These are phyloP conservation scores for Schizothorax lantsangensis DNA, from an alignment of 2,797 vertebrate species.

Conservation along the genomic window DNA sequence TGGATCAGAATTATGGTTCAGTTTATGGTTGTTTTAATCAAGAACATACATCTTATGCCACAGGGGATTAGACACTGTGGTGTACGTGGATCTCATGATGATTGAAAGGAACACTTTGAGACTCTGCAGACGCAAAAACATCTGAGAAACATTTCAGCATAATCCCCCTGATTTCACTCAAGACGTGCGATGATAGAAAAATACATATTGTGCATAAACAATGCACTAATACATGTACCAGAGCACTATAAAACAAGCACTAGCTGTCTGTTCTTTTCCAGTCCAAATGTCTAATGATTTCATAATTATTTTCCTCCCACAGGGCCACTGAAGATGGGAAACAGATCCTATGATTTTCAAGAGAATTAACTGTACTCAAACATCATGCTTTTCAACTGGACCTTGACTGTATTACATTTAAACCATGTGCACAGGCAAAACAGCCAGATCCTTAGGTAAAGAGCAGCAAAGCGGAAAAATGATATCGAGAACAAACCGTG, in stretches of 20 bases:
- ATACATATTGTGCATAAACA: background rate
- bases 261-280: background rate
- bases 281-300: conserved; percentile 22
- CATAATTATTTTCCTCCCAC: conserved; percentile 20
- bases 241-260: background rate
- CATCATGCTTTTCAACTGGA: background rate
- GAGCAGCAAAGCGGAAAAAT: background rate
- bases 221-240: background rate
- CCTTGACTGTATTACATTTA: background rate
- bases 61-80: background rate
- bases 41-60: background rate
- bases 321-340: conserved; percentile 32
- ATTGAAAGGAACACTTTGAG: conserved; percentile 22
- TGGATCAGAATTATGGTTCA: conserved; percentile 15
- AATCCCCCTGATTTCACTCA: conserved; percentile 11
- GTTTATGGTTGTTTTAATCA: conserved; percentile 30
- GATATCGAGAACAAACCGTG: background rate
- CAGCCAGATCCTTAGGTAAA: background rate
- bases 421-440: background rate
- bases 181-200: background rate
- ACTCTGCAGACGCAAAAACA: conserved; percentile 22
- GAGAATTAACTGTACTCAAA: conserved; percentile 14
- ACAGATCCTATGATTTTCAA: background rate
- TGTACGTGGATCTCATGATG: background rate
- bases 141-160: conserved; percentile 36